Conservation (phyloP, 2,113 vertebrate species). For the Notiomystis cincta region DNA sequence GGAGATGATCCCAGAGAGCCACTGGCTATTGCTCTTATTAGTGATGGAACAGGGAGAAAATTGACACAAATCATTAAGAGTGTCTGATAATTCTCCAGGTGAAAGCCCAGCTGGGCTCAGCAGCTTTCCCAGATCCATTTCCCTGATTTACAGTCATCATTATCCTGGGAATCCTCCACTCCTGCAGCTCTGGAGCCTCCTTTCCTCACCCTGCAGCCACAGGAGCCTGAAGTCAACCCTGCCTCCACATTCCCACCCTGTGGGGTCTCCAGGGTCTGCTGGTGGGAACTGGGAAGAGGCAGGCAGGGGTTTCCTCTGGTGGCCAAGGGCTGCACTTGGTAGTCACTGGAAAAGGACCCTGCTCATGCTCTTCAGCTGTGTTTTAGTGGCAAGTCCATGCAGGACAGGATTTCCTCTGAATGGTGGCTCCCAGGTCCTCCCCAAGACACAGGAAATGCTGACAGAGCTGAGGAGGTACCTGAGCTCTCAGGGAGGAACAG, state of each 20-base stretch:
- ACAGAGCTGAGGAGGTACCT: neutral
- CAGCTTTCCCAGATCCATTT: neutral
- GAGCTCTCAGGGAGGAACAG: neutral
- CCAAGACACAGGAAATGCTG: neutral
- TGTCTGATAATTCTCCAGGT: neutral
- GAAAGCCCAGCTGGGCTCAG: neutral
- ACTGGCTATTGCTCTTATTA: neutral
- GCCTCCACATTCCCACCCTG: fast-evolving
- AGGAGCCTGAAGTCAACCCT: neutral
- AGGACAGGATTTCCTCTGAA: neutral
- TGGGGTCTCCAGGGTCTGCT: no score
- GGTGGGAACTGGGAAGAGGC: neutral
- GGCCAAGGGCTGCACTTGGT: neutral
- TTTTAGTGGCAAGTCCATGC: neutral
- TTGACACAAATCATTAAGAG: neutral
- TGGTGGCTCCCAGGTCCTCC: neutral
- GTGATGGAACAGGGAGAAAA: neutral
- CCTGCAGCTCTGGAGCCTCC: fast-evolving
- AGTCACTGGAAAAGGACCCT: neutral
- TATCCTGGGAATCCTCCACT: neutral
- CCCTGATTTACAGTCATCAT: neutral
- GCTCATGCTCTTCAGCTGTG: fast-evolving
- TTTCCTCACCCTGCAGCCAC: neutral
- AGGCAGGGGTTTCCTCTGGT: fast-evolving
- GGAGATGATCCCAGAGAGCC: neutral